Base-by-base conservation (phyloP, 2,888 invertebrate species). In the Lepas anatifera region DNA sequence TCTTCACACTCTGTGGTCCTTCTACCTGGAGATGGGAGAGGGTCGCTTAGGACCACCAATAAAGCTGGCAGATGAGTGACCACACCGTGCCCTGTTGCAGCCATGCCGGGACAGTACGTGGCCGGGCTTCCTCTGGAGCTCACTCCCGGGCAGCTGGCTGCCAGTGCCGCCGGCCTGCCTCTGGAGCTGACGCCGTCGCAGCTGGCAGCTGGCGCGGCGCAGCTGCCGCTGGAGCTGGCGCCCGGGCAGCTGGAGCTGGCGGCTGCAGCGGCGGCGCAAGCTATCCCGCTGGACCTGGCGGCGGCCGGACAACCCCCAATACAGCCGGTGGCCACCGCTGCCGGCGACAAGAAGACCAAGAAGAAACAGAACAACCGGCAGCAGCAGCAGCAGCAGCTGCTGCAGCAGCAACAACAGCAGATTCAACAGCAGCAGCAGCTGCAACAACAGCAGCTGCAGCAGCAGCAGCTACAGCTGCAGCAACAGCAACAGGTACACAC, bases 311-410 rank as follows among this genome's bases (percentile, higher is more conserved):
- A 41, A 13, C 39, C 58, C n/a, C 70, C 64, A 68, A n/a, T 52
- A 58, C 41, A 52, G 58, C 35, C 41, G 43, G 69, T 22, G 68
- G 6, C 68, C 69, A 35, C 25, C 52, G 35, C 70, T 4, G 66
- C 35, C 68, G 68, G 77, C 1, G 79, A 78, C 29, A 81, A 81
- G 70, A 80, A 79, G 66, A 18, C 78, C 32, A 81, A 81, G 70
- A 79, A 79, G 58, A 58, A 58, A 32, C 18, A 3, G 13, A 58
- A 58, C 58, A 58, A 32, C 32, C 66, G 32, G 25, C 58, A 39
- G 70, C 43, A 25, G 52, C 71, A 48, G 43, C 69, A 66, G 29
- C 73, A 50, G 52, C 71, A 27, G 27, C 78, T 77, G 73, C 76
- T 76, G 68, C 72, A 25, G 58, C 73, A 39, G 73, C 70, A 39